A percentile compares a stretch with the other conserved stretches of the same genome.
Conservation (phyloP, 2,113 vertebrate genomes). For the Dasyurus viverrinus region DNA sequence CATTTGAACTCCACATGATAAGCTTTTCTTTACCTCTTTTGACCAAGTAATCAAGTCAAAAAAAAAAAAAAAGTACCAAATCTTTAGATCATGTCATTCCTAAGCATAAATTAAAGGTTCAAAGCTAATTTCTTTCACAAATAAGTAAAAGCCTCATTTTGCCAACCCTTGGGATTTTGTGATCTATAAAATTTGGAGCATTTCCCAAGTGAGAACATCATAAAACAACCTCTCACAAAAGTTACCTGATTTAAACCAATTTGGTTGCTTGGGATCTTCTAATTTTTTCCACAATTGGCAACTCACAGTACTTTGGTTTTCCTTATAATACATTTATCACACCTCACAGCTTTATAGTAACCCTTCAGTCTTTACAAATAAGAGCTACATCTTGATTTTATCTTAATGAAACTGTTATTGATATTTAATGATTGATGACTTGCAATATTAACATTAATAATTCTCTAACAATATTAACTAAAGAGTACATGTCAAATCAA, state of each 20-base stretch:
- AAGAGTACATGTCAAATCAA: too few species aligned
- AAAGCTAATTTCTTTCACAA: conserved; percentile 31
- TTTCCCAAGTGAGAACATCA: not conserved
- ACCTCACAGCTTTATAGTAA: too few species aligned
- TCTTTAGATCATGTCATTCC: conserved; percentile 17
- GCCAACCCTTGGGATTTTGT: not conserved
- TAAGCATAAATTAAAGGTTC: conserved; percentile 30
- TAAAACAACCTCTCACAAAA: conserved; percentile 13
- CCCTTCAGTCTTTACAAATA: too few species aligned
- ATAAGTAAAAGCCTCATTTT: conserved; percentile 19
- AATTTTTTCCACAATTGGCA: not conserved
- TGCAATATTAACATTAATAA: too few species aligned
- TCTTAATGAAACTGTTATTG: too few species aligned
- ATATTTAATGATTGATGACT: too few species aligned
- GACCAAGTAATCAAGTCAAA: conserved; percentile 26
- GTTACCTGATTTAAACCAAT: conserved; percentile 5
- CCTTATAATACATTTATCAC: too few species aligned
- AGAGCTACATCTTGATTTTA: too few species aligned
- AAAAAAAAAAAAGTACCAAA: conserved; percentile 29
- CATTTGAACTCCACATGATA: not conserved
- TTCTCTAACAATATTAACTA: too few species aligned
- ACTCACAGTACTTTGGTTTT: not conserved
- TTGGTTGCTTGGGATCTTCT: conserved; percentile 44
- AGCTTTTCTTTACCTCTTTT: conserved; percentile 10
- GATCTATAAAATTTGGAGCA: not conserved